Evolutionary conservation across 35 echinoderm and acorn worm genomes (phyloP).

Genomic region (Ptychodera flava): DNA sequence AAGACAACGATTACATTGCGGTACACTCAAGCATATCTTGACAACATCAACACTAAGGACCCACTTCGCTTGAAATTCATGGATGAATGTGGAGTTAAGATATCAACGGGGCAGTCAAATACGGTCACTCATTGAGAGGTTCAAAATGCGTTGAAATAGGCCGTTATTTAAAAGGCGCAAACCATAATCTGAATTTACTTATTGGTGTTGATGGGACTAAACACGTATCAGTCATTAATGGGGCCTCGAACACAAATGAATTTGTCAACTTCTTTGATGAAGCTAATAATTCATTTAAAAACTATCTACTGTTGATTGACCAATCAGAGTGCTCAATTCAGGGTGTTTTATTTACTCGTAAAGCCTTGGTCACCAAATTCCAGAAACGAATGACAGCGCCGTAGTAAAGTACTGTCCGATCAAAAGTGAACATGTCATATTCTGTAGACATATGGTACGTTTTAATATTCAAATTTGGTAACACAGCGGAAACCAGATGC

Average conservation of each 20-base stretch:
- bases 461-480: no score
- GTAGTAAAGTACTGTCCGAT: no score
- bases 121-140: not conserved
- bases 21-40: not conserved
- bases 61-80: not conserved
- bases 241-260: not conserved
- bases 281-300: not conserved
- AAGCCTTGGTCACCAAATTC: no score
- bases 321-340: no score
- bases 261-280: not conserved
- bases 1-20: not conserved
- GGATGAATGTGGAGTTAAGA: not conserved
- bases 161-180: not conserved
- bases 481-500: no score
- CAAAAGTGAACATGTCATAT: no score
- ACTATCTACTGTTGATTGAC: no score
- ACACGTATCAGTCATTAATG: not conserved
- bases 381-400: no score
- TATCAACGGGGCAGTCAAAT: not conserved
- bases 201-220: not conserved
- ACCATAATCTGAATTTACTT: not conserved
- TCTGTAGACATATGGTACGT: no score
- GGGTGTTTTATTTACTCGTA: no score
- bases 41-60: not conserved
- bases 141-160: not conserved